Base-by-base conservation (phyloP, 2,797 vertebrate genomes). In the Mastacembelus armatus region DNA sequence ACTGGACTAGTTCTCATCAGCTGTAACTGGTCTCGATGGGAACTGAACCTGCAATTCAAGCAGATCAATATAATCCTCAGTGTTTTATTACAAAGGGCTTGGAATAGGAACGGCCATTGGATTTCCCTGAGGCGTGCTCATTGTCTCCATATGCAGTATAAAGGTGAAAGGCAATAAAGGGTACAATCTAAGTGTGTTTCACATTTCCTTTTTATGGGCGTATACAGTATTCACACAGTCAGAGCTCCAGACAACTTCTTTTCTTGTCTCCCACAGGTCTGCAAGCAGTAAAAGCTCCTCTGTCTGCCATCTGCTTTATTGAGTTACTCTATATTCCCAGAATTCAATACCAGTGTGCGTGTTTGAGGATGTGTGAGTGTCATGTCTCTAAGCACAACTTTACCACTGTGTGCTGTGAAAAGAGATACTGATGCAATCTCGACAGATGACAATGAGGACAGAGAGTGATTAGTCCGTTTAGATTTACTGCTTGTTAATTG, bases 61-160 rank as follows among this genome's bases (percentile, higher is more conserved):
- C 16, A 21, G 65, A 85, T 88, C 80, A 63, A 79, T 86, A 68
- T 66, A 67, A 74, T 74, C 74, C 80, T 32, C 55, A 3, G 33
- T 22, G 58, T 49, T 80, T 84, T 71, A 71, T 85, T 73, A 63
- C 49, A 10, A 40, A 5, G 40, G 2, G 44, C 44, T 58, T 19
- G 45, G 66, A 76, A 80, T 61, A 73, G 82, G 84, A 74, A 50
- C 68, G 54, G 48, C 21, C 62, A 11, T 59, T 40, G 33, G 58
- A 44, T 78, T 78, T 67, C 39, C 44, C 36, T 3, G 61, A 52
- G 38, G 26, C 16, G 4, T 33, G 38, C 58, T 50, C 57, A 49
- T 55, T 48, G 35, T 59, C 24, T 22, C 14, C 39, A 9, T 14
- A 29, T 72, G 59, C 27, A 48, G 26, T 11, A 3, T 16, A 57